Evolutionary conservation across 2,888 invertebrate genomes (phyloP).

Genomic region (Sinhomidia bicolor): DNA sequence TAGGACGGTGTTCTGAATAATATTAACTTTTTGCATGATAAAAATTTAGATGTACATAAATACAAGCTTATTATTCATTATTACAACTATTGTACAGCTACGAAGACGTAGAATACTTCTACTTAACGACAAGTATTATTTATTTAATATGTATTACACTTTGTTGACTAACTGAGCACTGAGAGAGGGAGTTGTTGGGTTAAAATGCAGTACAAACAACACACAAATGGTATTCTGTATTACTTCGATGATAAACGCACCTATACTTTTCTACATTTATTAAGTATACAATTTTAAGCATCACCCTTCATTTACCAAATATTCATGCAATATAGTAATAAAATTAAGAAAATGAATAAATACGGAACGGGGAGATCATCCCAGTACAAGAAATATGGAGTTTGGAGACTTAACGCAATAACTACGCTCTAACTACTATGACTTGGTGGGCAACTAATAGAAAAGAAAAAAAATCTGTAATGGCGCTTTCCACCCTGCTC

Average conservation of each 20-base stretch:
- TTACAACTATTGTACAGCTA: slow-evolving; percentile 30
- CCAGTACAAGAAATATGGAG: slow-evolving; percentile 37
- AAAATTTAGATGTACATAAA: slow-evolving; percentile 42
- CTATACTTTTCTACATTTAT: not conserved
- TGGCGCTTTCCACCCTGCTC: slow-evolving; percentile 58
- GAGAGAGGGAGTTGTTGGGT: slow-evolving; percentile 46
- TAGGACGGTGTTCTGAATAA: slow-evolving; percentile 67
- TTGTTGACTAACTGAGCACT: slow-evolving; percentile 55
- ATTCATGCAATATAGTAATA: not conserved
- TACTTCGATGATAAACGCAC: slow-evolving; percentile 38
- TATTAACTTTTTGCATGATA: slow-evolving; percentile 42
- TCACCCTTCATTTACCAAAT: not conserved
- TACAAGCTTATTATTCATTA: slow-evolving; percentile 31
- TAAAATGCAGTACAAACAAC: slow-evolving; percentile 40
- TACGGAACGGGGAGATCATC: slow-evolving; percentile 62
- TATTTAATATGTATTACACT: slow-evolving; percentile 26
- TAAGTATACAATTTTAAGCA: slow-evolving; percentile 47
- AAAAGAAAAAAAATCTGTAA: slow-evolving; percentile 10
- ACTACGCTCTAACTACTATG: slow-evolving; percentile 34
- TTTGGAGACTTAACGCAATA: not conserved
- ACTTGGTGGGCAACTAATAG: slow-evolving; percentile 63
- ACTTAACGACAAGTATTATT: slow-evolving; percentile 10
- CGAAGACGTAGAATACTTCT: slow-evolving; percentile 18
- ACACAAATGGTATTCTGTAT: slow-evolving; percentile 3
- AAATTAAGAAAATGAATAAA: slow-evolving; percentile 35